These are phyloP conservation scores for Pachypanchax playfairii DNA, from an alignment of 2,113 vertebrate species.

Conservation along the genomic window DNA sequence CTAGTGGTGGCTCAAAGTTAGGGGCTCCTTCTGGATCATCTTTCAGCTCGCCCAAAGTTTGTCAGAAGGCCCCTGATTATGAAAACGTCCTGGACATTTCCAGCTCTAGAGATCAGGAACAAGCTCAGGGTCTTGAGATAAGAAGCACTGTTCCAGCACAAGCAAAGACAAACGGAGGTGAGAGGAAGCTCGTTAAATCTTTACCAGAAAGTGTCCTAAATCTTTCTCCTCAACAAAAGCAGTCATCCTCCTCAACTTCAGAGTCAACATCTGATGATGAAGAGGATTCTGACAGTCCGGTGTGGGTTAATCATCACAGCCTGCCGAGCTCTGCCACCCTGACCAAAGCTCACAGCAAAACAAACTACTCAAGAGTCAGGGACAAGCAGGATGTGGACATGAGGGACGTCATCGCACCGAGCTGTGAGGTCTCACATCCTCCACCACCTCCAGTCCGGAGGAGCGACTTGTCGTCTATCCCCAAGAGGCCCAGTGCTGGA, in stretches of 20 bases:
- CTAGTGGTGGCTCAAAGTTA: slow-evolving; percentile 57
- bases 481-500: slow-evolving; percentile 68
- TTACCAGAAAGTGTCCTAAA: slow-evolving; percentile 64
- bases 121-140: slow-evolving; percentile 57
- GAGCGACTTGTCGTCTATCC: slow-evolving; percentile 68
- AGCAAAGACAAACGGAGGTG: slow-evolving; percentile 52
- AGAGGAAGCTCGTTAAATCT: slow-evolving; percentile 71
- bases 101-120: slow-evolving; percentile 42
- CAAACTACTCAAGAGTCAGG: slow-evolving; percentile 26
- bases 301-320: slow-evolving; percentile 78
- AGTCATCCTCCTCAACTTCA: slow-evolving; percentile 65
- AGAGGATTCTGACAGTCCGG: slow-evolving; percentile 70
- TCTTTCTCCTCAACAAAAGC: slow-evolving; percentile 45
- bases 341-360: slow-evolving; percentile 46
- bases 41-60: slow-evolving; percentile 50
- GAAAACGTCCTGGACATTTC: slow-evolving; percentile 76
- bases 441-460: slow-evolving; percentile 51
- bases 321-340: slow-evolving; percentile 50
- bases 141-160: slow-evolving; percentile 69
- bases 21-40: slow-evolving; percentile 35
- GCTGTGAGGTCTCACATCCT: slow-evolving; percentile 35
- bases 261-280: slow-evolving; percentile 75
- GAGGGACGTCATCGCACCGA: slow-evolving; percentile 4
- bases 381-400: slow-evolving; percentile 42
- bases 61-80: slow-evolving; percentile 77